These are phyloP conservation scores for Prunella fulvescens DNA, from an alignment of 2,113 vertebrate genomes.

Conservation along the genomic window DNA sequence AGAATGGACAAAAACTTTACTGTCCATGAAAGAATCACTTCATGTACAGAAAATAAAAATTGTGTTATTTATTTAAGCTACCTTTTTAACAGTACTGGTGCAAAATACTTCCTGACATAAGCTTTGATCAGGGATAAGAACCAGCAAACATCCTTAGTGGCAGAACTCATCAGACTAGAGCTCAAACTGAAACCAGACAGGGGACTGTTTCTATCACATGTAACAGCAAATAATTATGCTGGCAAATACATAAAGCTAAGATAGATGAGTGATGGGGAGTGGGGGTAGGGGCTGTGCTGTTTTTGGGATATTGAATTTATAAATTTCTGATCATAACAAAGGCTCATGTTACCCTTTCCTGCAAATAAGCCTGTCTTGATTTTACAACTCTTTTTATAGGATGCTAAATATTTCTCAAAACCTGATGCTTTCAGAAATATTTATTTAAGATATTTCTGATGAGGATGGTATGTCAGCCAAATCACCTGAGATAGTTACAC, in stretches of 20 bases:
- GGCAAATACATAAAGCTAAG: not conserved
- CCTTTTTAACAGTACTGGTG: not conserved
- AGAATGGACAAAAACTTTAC: constrained; percentile 55
- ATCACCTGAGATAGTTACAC: not conserved
- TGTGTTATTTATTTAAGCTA: constrained; percentile 12
- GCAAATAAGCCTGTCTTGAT: not conserved
- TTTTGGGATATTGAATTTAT: not conserved
- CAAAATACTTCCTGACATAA: constrained; percentile 17
- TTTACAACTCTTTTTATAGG: not conserved
- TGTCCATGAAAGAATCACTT: constrained; percentile 39
- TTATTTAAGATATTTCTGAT: not conserved
- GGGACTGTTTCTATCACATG: not conserved
- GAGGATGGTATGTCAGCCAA: not conserved
- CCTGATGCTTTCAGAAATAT: not conserved
- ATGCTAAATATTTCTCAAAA: not conserved
- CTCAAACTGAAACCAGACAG: not conserved
- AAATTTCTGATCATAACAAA: not conserved
- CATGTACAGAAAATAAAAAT: constrained; percentile 20
- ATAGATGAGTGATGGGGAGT: not conserved
- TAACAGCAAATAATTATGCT: not conserved
- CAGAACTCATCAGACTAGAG: not conserved
- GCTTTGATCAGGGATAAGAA: not conserved
- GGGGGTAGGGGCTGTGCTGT: not conserved
- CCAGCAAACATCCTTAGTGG: not conserved
- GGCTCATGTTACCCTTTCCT: not conserved